Evolutionary conservation across 2,888 invertebrate species (phyloP).

Genomic region (Lutraria lutraria): DNA sequence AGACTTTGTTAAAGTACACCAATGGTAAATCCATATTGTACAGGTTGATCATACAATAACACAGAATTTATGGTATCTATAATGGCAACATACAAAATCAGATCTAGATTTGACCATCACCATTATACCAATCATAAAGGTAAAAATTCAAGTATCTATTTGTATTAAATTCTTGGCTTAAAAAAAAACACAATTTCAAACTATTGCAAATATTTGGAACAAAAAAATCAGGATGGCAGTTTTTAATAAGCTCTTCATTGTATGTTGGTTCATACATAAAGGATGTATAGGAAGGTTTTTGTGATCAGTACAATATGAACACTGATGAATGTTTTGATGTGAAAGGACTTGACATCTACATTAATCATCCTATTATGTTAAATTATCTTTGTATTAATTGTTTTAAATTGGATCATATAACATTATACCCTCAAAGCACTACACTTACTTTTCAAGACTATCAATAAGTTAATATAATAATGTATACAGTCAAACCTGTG

Average conservation of each 20-base stretch:
- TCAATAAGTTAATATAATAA: neutral
- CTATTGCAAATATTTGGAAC: constrained; percentile 19
- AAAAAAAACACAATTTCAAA: neutral
- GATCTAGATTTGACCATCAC: neutral
- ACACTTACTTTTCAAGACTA: neutral
- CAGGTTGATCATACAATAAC: neutral
- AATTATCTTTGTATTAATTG: constrained; percentile 20
- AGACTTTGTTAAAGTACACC: neutral
- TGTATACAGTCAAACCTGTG: no score
- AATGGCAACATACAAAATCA: neutral
- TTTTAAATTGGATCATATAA: constrained; percentile 17
- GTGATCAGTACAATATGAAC: neutral
- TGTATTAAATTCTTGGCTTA: neutral
- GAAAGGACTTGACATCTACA: neutral
- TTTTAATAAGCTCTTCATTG: neutral
- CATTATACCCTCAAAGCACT: neutral
- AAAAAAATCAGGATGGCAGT: neutral
- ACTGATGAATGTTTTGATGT: constrained; percentile 19
- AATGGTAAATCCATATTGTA: neutral
- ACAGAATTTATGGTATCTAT: neutral
- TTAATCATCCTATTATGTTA: neutral
- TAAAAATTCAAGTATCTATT: neutral
- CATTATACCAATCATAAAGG: neutral
- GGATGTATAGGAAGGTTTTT: neutral
- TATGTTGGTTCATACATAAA: neutral